Conservation (phyloP, 2,797 vertebrate species). For the Rhabdomys pumilio region DNA sequence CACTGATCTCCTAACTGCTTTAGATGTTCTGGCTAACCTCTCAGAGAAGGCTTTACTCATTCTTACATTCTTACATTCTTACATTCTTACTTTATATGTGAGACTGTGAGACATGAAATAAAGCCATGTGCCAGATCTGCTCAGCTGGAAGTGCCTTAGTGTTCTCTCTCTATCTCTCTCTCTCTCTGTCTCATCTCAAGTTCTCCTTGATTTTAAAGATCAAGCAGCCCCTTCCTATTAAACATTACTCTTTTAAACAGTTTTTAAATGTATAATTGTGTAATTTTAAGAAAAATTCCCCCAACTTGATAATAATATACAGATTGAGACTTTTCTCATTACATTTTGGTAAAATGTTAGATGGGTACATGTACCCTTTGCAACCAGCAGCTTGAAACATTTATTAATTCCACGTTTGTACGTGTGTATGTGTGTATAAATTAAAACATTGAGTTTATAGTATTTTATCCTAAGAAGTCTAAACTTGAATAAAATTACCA, state of each 20-base stretch:
- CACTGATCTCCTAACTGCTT: slow-evolving; percentile 7
- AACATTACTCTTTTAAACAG: slow-evolving; percentile 6
- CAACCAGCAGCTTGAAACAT: not conserved
- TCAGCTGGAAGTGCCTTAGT: not conserved
- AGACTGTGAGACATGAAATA: not conserved
- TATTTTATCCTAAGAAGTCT: slow-evolving; percentile 39
- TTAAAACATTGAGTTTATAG: slow-evolving; percentile 30
- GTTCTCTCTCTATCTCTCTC: not conserved
- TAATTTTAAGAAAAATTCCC: slow-evolving; percentile 22
- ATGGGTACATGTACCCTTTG: not conserved
- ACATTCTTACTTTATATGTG: not conserved
- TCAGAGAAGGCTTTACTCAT: not conserved
- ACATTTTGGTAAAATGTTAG: not conserved
- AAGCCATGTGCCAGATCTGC: not conserved
- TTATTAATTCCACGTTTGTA: not conserved
- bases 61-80: too few relatives aligned
- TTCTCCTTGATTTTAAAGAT: not conserved
- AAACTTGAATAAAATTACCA: slow-evolving; percentile 18
- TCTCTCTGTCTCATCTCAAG: not conserved
- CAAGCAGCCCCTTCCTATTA: not conserved
- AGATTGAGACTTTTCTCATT: not conserved
- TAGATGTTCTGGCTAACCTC: not conserved
- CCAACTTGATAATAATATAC: not conserved
- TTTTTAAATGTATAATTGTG: not conserved
- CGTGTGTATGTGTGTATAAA: not conserved